Percentiles rank a stretch among this genome's conserved stretches.
phyloP scores from a whole-genome alignment of 2,888 invertebrate genomes.

The Pantelozetes paolii region DNA sequence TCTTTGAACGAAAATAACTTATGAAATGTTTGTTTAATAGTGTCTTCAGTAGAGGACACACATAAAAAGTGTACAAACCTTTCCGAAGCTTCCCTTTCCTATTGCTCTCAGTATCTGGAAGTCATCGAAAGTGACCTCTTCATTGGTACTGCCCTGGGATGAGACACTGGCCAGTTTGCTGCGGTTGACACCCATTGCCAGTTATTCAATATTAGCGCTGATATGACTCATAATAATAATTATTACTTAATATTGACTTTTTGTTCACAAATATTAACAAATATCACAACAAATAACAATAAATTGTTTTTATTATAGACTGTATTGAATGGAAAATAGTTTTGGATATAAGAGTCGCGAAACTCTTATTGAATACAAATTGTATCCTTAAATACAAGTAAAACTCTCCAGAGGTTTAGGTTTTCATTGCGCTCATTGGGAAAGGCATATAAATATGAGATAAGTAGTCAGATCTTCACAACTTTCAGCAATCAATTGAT shows the following conservation, averaged over 20 bases:
- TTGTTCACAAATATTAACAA: not conserved
- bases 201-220: not conserved
- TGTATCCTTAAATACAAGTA: not conserved
- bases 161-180: conserved; percentile 37
- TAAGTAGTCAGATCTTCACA: not conserved
- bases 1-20: not conserved
- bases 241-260: no score
- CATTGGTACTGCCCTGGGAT: conserved; percentile 30
- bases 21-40: not conserved
- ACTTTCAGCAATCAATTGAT: not conserved
- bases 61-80: conserved; percentile 61
- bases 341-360: not conserved
- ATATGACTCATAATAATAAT: not conserved
- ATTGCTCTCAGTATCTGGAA: conserved; percentile 79
- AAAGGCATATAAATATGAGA: not conserved
- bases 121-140: conserved; percentile 69
- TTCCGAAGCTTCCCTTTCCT: conserved; percentile 81
- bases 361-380: not conserved
- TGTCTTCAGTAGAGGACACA: not conserved
- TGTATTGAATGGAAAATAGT: no score
- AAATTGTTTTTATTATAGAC: not conserved
- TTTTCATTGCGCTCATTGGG: not conserved
- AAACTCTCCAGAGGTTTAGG: not conserved
- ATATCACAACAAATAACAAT: not conserved
- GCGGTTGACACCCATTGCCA: conserved; percentile 30